Evolutionary conservation across 2,888 invertebrate genomes (phyloP), one percentile per base, ranked within the genome.

Genomic region (Panopea generosa): DNA sequence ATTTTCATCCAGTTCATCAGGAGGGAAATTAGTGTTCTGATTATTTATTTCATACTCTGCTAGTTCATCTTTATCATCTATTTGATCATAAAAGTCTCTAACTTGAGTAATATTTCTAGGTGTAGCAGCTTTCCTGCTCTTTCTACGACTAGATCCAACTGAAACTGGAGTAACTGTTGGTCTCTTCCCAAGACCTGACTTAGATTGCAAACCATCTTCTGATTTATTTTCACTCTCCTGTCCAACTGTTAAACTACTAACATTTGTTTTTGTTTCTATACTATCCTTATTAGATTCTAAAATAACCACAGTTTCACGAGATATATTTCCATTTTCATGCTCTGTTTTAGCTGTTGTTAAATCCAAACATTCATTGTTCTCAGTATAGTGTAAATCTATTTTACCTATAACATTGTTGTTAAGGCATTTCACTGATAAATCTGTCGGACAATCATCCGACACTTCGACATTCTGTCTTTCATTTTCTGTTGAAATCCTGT

Each of bases 51-150:
- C 84, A 72, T 87, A 89, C 45, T 88, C 87, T 7, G 83, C 85
- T 29, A 88, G 80, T 57, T 88, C 89, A 57, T 89, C 89, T 62
- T 84, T 84, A 24, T 85, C 83, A 56, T 86, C 86, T 18, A 70
- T 60, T 29, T 78, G 69, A 18, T 81, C 85, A 67, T 71, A 78
- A 9, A 77, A 40, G 14, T 85, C 83, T 18, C 84, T 72, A 49
- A 84, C 81, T 49, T 87, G 84, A 59, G 82, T 86, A 67, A 96
- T 95, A 92, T 96, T 96, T 86, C 96, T 93, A 0, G 96, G 96
- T 87, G 95, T 95, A 93, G 96, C 96, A 92, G 96, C 73, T 78
- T 86, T 86, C 47, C 86, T 67, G 53, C 77, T 83, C 57, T 83
- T 85, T 67, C 84, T 71, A 63, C 84, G 71, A 65, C 74, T 70